A percentile compares a stretch with the other conserved stretches of the same genome.
phyloP scores from a whole-genome alignment of 2,888 invertebrate genomes.

The Acanthoscelides obtectus region DNA sequence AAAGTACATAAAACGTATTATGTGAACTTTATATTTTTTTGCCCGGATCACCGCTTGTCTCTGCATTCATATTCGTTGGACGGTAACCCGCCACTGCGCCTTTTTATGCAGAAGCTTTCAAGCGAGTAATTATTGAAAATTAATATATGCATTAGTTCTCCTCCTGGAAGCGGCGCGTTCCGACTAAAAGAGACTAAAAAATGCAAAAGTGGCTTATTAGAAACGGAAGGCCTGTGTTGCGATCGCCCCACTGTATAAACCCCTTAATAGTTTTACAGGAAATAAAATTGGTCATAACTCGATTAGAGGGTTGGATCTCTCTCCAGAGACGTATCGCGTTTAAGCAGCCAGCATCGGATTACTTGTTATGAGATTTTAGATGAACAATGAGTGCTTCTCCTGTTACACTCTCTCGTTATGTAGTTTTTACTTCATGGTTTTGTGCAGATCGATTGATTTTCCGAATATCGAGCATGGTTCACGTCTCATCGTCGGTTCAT shows the following conservation, averaged over 20 bases:
- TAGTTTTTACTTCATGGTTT: too few species aligned
- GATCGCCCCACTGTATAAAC: constrained; percentile 10
- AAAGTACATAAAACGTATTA: too few species aligned
- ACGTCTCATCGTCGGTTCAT: too few species aligned
- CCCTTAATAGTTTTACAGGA: constrained; percentile 18
- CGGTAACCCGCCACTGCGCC: neutral
- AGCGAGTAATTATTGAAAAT: constrained; percentile 9
- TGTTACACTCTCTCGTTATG: neutral
- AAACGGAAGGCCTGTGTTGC: constrained; percentile 9
- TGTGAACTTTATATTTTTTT: too few species aligned
- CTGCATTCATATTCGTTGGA: neutral
- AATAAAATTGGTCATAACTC: constrained; percentile 16
- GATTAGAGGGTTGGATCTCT: constrained; percentile 14
- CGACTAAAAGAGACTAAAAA: constrained; percentile 1
- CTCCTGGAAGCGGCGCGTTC: neutral
- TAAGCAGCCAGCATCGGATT: neutral
- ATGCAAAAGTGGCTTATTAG: constrained; percentile 12
- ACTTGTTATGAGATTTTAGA: neutral
- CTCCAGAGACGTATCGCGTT: neutral
- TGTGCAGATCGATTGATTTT: too few species aligned
- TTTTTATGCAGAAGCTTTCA: neutral
- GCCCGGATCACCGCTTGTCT: too few species aligned
- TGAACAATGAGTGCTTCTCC: neutral
- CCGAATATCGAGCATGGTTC: too few species aligned
- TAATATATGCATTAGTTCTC: neutral